A percentile compares a stretch with the other conserved stretches of the same genome.
Conservation (phyloP, 2,113 vertebrate species). For the Eolophus roseicapilla region DNA sequence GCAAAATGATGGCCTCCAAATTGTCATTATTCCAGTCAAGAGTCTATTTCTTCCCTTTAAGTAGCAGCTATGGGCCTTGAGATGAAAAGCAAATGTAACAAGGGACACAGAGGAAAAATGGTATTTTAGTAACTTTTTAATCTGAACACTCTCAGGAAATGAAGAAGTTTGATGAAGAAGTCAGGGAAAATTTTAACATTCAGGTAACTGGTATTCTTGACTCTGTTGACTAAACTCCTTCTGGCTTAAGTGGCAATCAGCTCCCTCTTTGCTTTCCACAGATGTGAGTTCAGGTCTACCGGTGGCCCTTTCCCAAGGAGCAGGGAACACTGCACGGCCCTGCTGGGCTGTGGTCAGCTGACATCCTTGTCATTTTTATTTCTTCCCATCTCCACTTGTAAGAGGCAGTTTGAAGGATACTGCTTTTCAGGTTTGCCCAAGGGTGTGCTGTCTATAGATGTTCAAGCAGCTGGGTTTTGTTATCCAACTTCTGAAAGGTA, state of each 20-base stretch:
- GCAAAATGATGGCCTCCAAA: neutral
- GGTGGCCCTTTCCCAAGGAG: neutral
- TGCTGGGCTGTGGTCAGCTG: neutral
- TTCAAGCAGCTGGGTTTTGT: neutral
- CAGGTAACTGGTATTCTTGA: neutral
- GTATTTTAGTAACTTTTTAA: neutral
- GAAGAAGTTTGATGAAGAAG: neutral
- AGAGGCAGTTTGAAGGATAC: neutral
- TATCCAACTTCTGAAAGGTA: neutral
- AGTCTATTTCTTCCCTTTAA: slow-evolving; percentile 8
- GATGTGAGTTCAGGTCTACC: neutral
- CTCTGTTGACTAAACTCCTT: neutral
- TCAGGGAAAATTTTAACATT: neutral
- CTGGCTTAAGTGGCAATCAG: neutral
- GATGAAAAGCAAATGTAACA: slow-evolving; percentile 4
- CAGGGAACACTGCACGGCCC: fast-evolving
- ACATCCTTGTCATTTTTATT: neutral
- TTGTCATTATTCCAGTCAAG: neutral
- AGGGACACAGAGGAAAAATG: neutral
- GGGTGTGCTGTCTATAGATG: neutral
- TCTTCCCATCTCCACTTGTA: neutral
- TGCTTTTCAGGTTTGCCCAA: neutral
- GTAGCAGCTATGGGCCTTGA: neutral
- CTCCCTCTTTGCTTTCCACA: neutral
- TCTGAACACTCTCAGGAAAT: neutral